Evolutionary conservation across 1,140 invertebrate genomes (phyloP).

Genomic region (Camponotus vicinus): DNA sequence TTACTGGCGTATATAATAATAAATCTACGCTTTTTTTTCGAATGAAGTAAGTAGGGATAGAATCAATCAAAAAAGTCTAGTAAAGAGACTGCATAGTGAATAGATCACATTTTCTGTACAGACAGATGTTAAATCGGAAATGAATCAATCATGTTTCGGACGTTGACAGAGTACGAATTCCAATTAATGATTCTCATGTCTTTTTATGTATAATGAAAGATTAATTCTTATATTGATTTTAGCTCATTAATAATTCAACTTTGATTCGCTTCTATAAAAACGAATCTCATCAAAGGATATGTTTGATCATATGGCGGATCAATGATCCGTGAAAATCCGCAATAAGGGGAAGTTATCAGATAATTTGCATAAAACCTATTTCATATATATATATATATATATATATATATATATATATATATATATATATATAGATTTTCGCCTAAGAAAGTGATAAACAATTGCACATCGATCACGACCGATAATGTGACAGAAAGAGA

Average conservation of each 20-base stretch:
- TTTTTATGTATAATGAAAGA: background rate
- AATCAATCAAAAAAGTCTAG: background rate
- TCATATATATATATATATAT: too few species aligned
- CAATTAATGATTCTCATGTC: background rate
- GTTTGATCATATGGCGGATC: background rate
- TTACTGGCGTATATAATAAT: background rate
- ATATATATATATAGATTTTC: background rate
- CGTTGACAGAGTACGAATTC: background rate
- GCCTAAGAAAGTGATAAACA: conserved; percentile 25
- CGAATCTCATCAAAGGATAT: background rate
- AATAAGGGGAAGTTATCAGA: background rate
- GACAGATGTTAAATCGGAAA: background rate
- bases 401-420: too few species aligned
- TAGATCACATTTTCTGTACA: background rate
- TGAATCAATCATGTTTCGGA: background rate
- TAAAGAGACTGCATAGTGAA: background rate
- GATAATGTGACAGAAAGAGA: conserved; percentile 23
- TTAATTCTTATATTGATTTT: background rate
- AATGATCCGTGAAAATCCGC: conserved; percentile 39
- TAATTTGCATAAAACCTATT: conserved; percentile 31
- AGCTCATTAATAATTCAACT: background rate
- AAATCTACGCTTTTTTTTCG: too few species aligned
- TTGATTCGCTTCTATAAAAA: background rate
- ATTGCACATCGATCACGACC: conserved; percentile 16
- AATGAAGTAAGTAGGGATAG: background rate